Evolutionary conservation across 2,888 invertebrate genomes (phyloP), one percentile per base, ranked within the genome.

Genomic region (Amphipoea oculea): DNA sequence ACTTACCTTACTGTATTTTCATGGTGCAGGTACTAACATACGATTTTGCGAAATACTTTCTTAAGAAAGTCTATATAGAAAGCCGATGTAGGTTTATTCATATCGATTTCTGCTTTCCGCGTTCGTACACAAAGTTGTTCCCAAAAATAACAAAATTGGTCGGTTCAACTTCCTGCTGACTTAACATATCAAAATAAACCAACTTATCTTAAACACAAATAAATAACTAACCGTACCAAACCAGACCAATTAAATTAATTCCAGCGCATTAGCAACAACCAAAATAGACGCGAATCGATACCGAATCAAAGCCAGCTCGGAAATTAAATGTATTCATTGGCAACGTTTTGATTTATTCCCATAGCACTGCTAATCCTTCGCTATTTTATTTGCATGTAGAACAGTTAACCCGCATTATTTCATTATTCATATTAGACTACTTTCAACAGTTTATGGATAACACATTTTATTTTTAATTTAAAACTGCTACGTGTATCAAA

Each of bases 241-340:
- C 79, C 89, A 86, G 85, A 89, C 79, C 90, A 90, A 90, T 90
- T 91, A 90, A 91, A 93, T 93, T 91, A 91, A 92, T 92, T 90
- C 90, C 87, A 86, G 82, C 87, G 90, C 93, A 92, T 93, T 94
- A 93, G 92, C 90, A 90, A 86, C 86, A 84, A 88, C 92, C 89
- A 82, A 92, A 93, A 93, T 92, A 91, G 90, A 88, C 78, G 70
- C 80, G 79, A 91, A 90, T 92, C 91, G 91, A 91, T 92, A 89
- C 88, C 77, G 86, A 90, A 90, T 92, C 92, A 92, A 92, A 92
- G 91, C 94, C 91, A 86, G 88, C 66, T 91, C 93, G 93, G 93
- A 94, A 93, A 94, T 94, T 92, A 94, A 94, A 94, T 93, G 93
- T 92, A 93, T 94, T 92, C 93, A 93, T 90, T 91, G 92, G 89